phyloP scores from a whole-genome alignment of 2,888 invertebrate genomes.

The Ophion slaviceki region DNA sequence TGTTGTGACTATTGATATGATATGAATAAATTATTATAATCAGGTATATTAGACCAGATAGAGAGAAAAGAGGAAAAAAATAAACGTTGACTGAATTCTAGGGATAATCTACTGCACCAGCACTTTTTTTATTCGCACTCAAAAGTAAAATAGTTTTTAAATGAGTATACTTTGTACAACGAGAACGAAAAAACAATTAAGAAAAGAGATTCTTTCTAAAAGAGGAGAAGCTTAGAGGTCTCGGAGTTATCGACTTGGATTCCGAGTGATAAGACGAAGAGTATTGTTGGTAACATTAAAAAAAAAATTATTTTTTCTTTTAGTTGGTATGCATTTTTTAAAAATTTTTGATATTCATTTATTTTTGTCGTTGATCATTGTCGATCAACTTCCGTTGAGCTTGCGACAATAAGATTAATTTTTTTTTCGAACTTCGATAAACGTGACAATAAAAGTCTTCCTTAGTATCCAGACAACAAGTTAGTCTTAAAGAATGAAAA shows the following conservation, averaged over 20 bases:
- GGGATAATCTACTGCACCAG: conserved; percentile 81
- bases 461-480: conserved; percentile 82
- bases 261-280: conserved; percentile 73
- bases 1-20: conserved; percentile 34
- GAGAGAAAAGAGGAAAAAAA: conserved; percentile 36
- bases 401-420: conserved; percentile 24
- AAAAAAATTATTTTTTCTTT: conserved; percentile 12
- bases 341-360: background rate
- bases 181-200: conserved; percentile 58
- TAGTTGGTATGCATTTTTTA: background rate
- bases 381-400: conserved; percentile 30
- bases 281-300: conserved; percentile 76
- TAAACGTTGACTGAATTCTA: conserved; percentile 82
- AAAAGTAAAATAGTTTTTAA: conserved; percentile 75
- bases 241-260: conserved; percentile 75
- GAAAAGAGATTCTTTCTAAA: background rate
- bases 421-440: conserved; percentile 63
- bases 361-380: background rate
- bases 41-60: conserved; percentile 42
- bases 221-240: conserved; percentile 69
- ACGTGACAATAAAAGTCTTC: conserved; percentile 75
- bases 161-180: conserved; percentile 76
- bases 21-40: conserved; percentile 48
- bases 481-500: conserved; percentile 65
- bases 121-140: conserved; percentile 81